These are phyloP conservation scores for Chydorus sphaericus DNA, from an alignment of 2,888 invertebrate species.

Conservation along the genomic window DNA sequence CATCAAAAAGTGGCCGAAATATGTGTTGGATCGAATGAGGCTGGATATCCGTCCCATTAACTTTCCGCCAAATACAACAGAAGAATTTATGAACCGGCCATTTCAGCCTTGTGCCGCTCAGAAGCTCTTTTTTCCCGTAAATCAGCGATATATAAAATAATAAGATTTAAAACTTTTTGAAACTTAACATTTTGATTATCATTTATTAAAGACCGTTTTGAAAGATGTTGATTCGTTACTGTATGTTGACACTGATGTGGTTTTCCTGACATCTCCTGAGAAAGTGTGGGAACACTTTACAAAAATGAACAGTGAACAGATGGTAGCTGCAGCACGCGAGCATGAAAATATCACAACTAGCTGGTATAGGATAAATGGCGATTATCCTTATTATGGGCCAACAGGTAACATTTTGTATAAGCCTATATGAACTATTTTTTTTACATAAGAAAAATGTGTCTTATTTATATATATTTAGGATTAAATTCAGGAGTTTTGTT, in stretches of 20 bases:
- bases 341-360: slow-evolving; percentile 83
- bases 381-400: slow-evolving; percentile 83
- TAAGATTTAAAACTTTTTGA: neutral
- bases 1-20: slow-evolving; percentile 45
- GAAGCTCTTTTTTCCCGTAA: slow-evolving; percentile 80
- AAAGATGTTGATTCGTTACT: slow-evolving; percentile 66
- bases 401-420: slow-evolving; percentile 44
- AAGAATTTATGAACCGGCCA: slow-evolving; percentile 72
- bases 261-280: slow-evolving; percentile 70
- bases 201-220: slow-evolving; percentile 52
- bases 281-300: slow-evolving; percentile 69
- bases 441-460: too few relatives aligned
- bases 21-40: slow-evolving; percentile 46
- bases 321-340: slow-evolving; percentile 75
- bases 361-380: slow-evolving; percentile 91
- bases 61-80: slow-evolving; percentile 57
- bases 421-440: too few relatives aligned
- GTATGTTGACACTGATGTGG: slow-evolving; percentile 82
- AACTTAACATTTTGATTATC: slow-evolving; percentile 5
- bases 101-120: slow-evolving; percentile 93
- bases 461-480: too few relatives aligned
- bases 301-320: slow-evolving; percentile 66
- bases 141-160: slow-evolving; percentile 24
- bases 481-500: slow-evolving; percentile 95
- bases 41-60: slow-evolving; percentile 59